These are phyloP conservation scores for Caenorhabditis sp. DNA, from an alignment of 2,888 invertebrate genomes.

Conservation along the genomic window DNA sequence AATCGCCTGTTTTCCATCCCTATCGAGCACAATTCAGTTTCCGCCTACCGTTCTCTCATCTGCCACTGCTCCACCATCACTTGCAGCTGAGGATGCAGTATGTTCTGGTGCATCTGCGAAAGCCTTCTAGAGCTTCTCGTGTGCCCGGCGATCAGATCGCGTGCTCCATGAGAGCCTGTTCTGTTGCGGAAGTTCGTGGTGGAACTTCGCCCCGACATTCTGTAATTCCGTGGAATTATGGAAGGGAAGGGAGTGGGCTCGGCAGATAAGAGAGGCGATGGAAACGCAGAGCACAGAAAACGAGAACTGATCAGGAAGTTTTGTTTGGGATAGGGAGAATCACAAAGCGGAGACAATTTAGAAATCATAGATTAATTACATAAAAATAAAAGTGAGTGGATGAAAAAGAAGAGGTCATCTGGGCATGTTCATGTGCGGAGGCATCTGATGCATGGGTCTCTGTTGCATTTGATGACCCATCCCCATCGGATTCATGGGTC, in stretches of 20 bases:
- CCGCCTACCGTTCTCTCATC: conserved; percentile 46
- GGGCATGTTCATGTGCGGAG: conserved; percentile 44
- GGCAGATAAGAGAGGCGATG: conserved; percentile 1
- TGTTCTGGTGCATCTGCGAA: conserved; percentile 11
- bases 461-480: conserved; percentile 35
- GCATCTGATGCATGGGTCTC: conserved; percentile 33
- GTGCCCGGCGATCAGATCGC: conserved; percentile 27
- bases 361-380: not conserved
- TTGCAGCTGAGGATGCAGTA: conserved; percentile 38
- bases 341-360: not conserved
- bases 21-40: not conserved
- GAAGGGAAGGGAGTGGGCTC: too few species aligned
- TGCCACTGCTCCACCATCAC: conserved; percentile 51
- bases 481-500: conserved; percentile 27
- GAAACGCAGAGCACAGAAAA: not conserved
- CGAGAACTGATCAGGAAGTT: not conserved
- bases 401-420: conserved; percentile 12
- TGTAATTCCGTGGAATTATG: not conserved
- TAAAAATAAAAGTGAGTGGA: not conserved
- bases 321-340: too few species aligned
- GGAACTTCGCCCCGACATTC: conserved; percentile 25
- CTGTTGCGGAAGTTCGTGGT: conserved; percentile 31
- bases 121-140: conserved; percentile 3
- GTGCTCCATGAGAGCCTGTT: conserved; percentile 36
- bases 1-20: not conserved